Base-by-base conservation (phyloP, 2,797 vertebrate genomes). In the Anabas testudineus region DNA sequence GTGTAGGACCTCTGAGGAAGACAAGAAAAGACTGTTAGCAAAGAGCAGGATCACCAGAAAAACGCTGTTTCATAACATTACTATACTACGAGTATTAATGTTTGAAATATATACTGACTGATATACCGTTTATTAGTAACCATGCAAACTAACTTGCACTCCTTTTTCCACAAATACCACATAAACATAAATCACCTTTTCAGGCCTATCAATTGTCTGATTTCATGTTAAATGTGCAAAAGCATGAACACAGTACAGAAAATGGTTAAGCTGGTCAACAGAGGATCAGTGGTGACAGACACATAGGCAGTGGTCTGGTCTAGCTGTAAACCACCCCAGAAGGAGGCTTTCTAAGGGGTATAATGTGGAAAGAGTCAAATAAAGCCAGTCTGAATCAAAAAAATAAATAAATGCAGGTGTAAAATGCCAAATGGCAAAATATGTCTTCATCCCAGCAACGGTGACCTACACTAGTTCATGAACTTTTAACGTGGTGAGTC, bases 1-100 rank as follows among this genome's bases (percentile, higher is more conserved):
- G 98, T 98, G 90, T 99, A 99, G 86, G 97, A 99, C 92, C 98
- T 95, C 98, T 99, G 95, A 58, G 90, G 86, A 80, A 93, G 61
- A 95, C 14, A 84, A 94, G 58, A 95, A 14, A 68, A 43, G 10
- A 39, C 28, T 7, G 87, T 92, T 93, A 92, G 80, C 68, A 66
- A 71, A 62, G 51, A 79, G 24, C 19, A 48, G 32, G 7, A 28
- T 42, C 48, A 47, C 37, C 26, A 14, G 43, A 22, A 30, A 45
- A 28, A 32, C 42, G 26, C 21, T 16, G 62, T 0, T 10, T 45
- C 42, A 74, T 39, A n/a, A 58, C 21, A 58, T 46, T 4, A 46
- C 2, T 6, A 12, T 24, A 69, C 34, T 1, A 22, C 2, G 2
- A 30, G 46, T 10, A 47, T n/a, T 26, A 37, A 56, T 26, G 13